Evolutionary conservation across 2,113 vertebrate species (phyloP).

Genomic region (Ornithorhynchus anatinus): DNA sequence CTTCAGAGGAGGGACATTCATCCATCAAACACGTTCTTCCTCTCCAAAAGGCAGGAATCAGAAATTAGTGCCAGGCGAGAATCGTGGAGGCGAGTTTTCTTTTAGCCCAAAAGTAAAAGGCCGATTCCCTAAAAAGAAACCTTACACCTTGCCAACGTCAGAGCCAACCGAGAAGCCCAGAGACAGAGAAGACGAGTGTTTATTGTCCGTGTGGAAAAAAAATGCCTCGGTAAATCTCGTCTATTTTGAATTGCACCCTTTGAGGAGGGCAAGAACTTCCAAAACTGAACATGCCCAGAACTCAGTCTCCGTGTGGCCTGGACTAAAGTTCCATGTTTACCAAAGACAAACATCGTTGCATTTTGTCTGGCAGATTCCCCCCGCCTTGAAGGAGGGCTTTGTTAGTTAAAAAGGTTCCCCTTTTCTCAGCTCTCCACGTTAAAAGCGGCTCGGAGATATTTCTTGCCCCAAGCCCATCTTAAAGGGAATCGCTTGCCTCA

Average conservation of each 20-base stretch:
- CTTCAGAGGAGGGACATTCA: background rate
- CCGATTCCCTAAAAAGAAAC: background rate
- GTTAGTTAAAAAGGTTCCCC: too few species aligned
- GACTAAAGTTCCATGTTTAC: conserved; percentile 10
- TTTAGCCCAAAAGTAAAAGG: background rate
- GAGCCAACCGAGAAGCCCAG: background rate
- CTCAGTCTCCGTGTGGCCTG: background rate
- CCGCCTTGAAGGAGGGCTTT: background rate
- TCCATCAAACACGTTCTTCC: background rate
- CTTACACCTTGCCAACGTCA: background rate
- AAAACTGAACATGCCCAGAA: background rate
- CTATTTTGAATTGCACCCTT: conserved; percentile 12
- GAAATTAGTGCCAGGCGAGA: background rate
- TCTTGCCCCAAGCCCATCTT: background rate
- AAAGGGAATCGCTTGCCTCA: too few species aligned
- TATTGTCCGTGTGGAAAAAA: background rate
- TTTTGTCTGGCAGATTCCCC: background rate
- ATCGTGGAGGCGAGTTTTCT: background rate
- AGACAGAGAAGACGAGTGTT: background rate
- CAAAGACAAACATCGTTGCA: background rate
- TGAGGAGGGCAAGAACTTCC: conserved; percentile 11
- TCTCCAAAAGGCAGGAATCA: background rate
- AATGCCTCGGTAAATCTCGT: background rate
- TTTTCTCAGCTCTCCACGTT: too few species aligned
- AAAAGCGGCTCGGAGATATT: background rate